A percentile compares a stretch with the other conserved stretches of the same genome.
Conservation (phyloP, 2,888 invertebrate genomes). For the Athalia circularis region DNA sequence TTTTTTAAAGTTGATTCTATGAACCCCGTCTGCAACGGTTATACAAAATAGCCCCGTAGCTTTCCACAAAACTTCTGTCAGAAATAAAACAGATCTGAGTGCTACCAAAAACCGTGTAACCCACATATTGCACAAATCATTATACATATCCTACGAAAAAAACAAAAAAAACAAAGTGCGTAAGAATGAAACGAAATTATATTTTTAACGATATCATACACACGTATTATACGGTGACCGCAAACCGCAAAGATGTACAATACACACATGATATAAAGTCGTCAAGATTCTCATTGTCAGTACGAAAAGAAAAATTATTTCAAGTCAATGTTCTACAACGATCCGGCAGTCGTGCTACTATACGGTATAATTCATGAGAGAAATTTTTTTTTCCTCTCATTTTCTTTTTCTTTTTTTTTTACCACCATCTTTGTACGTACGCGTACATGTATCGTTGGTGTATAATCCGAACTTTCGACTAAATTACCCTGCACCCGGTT, state of each 20-base stretch:
- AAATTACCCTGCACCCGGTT: constrained; percentile 69
- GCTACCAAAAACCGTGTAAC: too few species aligned
- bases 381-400: constrained; percentile 22
- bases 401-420: constrained; percentile 18
- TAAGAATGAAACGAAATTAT: constrained; percentile 29
- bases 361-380: neutral
- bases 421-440: constrained; percentile 9
- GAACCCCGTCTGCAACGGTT: too few species aligned
- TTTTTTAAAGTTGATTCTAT: too few species aligned
- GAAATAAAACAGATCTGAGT: too few species aligned
- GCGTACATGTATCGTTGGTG: too few species aligned
- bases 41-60: too few species aligned
- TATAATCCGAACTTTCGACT: constrained; percentile 59
- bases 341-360: constrained; percentile 7
- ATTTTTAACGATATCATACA: neutral
- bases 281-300: neutral
- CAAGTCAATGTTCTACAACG: neutral
- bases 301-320: too few species aligned
- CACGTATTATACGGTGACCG: constrained; percentile 2
- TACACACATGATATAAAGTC: constrained; percentile 19
- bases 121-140: too few species aligned
- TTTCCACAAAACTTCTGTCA: too few species aligned
- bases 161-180: too few species aligned
- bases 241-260: constrained; percentile 19
- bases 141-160: too few species aligned